Evolutionary conservation across 2,113 vertebrate species (phyloP).

Genomic region (Ctenodactylus gundi): DNA sequence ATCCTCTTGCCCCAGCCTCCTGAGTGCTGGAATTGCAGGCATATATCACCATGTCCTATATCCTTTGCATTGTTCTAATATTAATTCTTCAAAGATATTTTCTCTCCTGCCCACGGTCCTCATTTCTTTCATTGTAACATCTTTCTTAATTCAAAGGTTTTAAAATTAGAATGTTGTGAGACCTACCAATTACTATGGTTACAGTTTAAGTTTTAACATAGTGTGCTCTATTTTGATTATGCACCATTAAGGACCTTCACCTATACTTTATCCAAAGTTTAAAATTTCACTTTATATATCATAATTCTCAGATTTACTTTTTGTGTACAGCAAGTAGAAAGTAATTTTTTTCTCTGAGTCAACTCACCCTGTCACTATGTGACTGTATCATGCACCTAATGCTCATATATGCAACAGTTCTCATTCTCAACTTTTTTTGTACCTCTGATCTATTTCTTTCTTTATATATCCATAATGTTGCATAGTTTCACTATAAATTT

Average conservation of each 20-base stretch:
- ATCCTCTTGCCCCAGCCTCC: too few relatives aligned
- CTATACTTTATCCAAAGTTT: not conserved
- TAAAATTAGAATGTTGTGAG: constrained; percentile 1
- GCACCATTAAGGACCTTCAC: not conserved
- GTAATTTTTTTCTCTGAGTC: not conserved
- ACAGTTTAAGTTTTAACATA: not conserved
- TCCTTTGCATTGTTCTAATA: not conserved
- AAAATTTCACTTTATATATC: constrained; percentile 29
- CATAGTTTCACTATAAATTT: not conserved
- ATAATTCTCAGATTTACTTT: not conserved
- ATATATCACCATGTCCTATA: too few relatives aligned
- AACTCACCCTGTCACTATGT: not conserved
- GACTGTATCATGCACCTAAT: not conserved
- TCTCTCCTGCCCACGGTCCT: not conserved
- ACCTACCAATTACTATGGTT: not conserved
- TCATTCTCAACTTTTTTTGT: not conserved
- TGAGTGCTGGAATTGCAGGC: too few relatives aligned
- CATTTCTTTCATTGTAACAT: not conserved
- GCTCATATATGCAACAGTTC: not conserved
- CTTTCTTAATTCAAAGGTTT: constrained; percentile 10
- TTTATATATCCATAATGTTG: not conserved
- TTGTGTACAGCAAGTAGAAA: not conserved
- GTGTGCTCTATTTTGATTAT: not conserved
- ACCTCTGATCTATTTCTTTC: not conserved
- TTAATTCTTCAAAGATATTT: constrained; percentile 18